phyloP scores from a whole-genome alignment of 2,888 invertebrate genomes.

The Ectemnius lituratus region DNA sequence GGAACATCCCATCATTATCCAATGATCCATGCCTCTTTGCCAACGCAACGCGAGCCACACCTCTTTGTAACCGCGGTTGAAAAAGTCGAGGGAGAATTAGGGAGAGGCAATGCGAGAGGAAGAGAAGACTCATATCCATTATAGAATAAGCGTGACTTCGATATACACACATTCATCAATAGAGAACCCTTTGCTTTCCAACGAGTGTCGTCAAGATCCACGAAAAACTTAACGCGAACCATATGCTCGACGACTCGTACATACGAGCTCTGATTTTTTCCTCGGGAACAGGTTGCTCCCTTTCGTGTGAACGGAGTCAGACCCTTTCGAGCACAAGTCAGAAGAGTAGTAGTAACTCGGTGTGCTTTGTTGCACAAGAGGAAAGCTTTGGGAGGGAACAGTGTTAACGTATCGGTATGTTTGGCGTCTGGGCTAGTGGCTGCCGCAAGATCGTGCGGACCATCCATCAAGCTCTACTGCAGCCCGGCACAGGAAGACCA shows the following conservation, averaged over 20 bases:
- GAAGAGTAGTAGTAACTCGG: neutral
- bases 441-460: constrained; percentile 56
- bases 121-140: no score
- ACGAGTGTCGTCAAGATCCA: no score
- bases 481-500: constrained; percentile 50
- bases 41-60: constrained; percentile 52
- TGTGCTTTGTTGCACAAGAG: constrained; percentile 38
- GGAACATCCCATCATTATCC: constrained; percentile 74
- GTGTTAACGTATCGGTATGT: constrained; percentile 57
- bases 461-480: constrained; percentile 61
- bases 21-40: constrained; percentile 70
- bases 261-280: no score
- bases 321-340: neutral
- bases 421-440: constrained; percentile 56
- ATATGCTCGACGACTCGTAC: neutral
- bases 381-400: constrained; percentile 23
- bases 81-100: constrained; percentile 8
- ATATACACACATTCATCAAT: no score
- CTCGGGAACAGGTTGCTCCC: no score
- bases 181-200: no score
- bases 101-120: no score
- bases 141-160: no score
- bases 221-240: neutral
- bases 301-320: neutral
- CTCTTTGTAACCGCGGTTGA: constrained; percentile 33